phyloP scores from a whole-genome alignment of 2,113 vertebrate species.

The Zosterops lateralis region DNA sequence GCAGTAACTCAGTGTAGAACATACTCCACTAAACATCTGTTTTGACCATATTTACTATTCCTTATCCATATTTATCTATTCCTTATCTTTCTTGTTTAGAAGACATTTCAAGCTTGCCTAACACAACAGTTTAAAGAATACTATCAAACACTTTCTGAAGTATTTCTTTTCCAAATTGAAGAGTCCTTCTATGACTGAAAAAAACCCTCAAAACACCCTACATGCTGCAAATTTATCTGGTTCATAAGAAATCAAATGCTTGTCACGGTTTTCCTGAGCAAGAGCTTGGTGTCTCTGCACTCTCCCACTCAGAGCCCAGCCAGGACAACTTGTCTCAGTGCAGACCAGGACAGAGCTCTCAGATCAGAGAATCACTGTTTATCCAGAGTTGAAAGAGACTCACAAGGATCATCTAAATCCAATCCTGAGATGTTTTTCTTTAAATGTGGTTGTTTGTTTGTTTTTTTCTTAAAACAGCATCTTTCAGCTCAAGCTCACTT shows the following conservation, averaged over 20 bases:
- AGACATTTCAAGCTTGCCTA: background rate
- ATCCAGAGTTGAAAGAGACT: background rate
- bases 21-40: background rate
- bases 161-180: background rate
- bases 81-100: background rate
- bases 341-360: background rate
- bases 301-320: background rate
- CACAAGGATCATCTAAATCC: background rate
- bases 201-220: too few relatives aligned
- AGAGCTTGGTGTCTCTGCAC: background rate
- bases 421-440: background rate
- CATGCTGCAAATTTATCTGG: background rate
- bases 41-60: background rate
- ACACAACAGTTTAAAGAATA: background rate
- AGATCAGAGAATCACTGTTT: background rate
- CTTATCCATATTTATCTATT: background rate
- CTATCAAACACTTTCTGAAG: background rate
- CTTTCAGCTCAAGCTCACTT: background rate
- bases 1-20: background rate
- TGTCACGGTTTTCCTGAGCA: background rate
- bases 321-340: background rate
- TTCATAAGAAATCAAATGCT: background rate
- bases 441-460: background rate
- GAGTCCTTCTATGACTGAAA: background rate
- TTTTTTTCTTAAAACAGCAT: background rate